Evolutionary conservation across 2,888 invertebrate genomes (phyloP).

Genomic region (Oegoconia quadripuncta): DNA sequence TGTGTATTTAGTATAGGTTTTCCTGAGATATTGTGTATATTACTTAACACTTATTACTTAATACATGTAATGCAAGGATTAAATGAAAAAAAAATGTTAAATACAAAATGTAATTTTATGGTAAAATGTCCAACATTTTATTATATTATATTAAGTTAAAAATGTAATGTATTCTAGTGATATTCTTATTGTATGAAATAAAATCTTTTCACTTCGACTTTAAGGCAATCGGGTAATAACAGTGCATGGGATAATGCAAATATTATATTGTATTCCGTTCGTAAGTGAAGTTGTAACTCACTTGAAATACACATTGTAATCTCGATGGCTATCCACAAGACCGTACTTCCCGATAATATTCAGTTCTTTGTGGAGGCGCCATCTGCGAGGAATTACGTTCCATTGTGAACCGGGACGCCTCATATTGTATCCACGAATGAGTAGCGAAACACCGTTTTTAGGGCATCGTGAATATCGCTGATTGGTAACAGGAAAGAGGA

Average conservation of each 20-base stretch:
- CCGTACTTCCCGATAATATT: slow-evolving; percentile 40
- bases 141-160: no score
- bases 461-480: not conserved
- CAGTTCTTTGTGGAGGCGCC: slow-evolving; percentile 47
- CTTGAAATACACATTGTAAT: slow-evolving; percentile 32
- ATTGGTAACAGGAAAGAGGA: not conserved
- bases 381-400: slow-evolving; percentile 58
- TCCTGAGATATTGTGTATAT: no score
- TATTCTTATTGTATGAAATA: not conserved
- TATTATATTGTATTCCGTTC: slow-evolving; percentile 4
- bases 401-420: slow-evolving; percentile 40
- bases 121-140: no score
- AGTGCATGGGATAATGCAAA: slow-evolving; percentile 15
- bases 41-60: no score
- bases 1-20: no score
- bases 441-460: slow-evolving; percentile 13
- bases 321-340: slow-evolving; percentile 24
- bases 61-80: no score
- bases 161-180: not conserved
- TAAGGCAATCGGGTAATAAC: not conserved
- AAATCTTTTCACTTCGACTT: not conserved
- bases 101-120: no score
- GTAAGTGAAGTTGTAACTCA: slow-evolving; percentile 13
- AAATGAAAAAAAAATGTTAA: no score
- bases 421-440: slow-evolving; percentile 42